A percentile compares a stretch with the other conserved stretches of the same genome.
Conservation (phyloP, 2,888 invertebrate species). For the Ctenicera cuprea region DNA sequence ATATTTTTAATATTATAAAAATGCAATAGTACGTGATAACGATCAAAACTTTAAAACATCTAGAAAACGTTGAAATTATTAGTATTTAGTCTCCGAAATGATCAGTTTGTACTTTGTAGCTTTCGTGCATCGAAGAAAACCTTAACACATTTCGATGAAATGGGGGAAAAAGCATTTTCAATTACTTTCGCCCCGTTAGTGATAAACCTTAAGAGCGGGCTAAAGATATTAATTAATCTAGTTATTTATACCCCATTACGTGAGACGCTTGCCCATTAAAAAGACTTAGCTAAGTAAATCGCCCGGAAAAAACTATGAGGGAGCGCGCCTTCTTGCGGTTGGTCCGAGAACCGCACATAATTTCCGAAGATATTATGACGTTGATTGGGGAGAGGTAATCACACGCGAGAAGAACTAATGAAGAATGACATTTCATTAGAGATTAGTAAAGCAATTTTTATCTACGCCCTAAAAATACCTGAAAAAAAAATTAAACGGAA, state of each 20-base stretch:
- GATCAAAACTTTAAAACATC: too few species aligned
- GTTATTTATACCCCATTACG: conserved; percentile 52
- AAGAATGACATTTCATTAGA: conserved; percentile 35
- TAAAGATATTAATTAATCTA: conserved; percentile 50
- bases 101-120: too few species aligned
- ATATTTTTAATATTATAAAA: too few species aligned
- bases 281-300: conserved; percentile 50
- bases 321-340: neutral
- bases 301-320: conserved; percentile 45
- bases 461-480: neutral
- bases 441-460: conserved; percentile 8
- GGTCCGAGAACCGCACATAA: conserved; percentile 28
- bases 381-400: conserved; percentile 39
- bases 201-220: conserved; percentile 32
- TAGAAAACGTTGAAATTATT: too few species aligned
- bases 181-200: conserved; percentile 34
- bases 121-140: neutral
- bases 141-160: conserved; percentile 1
- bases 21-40: too few species aligned
- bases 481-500: conserved; percentile 1
- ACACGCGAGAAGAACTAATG: conserved; percentile 40
- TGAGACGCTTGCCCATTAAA: conserved; percentile 46
- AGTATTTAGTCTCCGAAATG: too few species aligned
- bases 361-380: conserved; percentile 30
- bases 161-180: conserved; percentile 34